Percentiles rank a stretch among this genome's conserved stretches.
Conservation (phyloP, 2,113 vertebrate genomes). For the Carollia perspicillata region DNA sequence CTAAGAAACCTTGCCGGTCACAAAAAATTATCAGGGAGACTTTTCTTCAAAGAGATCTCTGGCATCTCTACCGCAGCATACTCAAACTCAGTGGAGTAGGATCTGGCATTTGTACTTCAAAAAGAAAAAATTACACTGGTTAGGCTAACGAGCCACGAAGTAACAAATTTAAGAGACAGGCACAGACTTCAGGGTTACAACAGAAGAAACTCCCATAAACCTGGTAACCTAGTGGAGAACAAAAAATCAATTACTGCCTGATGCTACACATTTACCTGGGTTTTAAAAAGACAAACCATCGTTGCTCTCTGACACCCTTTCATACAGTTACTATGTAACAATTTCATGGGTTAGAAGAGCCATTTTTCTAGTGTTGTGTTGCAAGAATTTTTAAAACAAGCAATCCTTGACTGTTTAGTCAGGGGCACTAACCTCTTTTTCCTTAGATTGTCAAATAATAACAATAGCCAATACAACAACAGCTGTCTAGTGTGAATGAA, state of each 20-base stretch:
- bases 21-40: background rate
- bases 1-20: background rate
- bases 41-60: background rate
- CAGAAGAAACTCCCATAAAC: background rate
- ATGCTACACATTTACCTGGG: background rate
- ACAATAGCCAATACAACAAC: background rate
- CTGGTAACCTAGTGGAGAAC: background rate
- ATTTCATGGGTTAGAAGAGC: background rate
- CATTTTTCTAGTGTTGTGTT: background rate
- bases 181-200: background rate
- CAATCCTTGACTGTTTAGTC: background rate
- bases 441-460: background rate
- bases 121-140: slow-evolving; percentile 32
- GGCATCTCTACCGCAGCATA: background rate
- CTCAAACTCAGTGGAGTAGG: background rate
- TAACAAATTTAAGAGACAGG: background rate
- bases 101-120: background rate
- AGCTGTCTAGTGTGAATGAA: background rate
- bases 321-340: background rate
- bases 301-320: background rate
- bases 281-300: background rate
- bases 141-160: background rate
- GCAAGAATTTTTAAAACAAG: background rate
- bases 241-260: background rate
- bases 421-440: background rate